A percentile compares a stretch with the other conserved stretches of the same genome.
Conservation (phyloP, 2,797 vertebrate species). For the Myiothlypis coronata region DNA sequence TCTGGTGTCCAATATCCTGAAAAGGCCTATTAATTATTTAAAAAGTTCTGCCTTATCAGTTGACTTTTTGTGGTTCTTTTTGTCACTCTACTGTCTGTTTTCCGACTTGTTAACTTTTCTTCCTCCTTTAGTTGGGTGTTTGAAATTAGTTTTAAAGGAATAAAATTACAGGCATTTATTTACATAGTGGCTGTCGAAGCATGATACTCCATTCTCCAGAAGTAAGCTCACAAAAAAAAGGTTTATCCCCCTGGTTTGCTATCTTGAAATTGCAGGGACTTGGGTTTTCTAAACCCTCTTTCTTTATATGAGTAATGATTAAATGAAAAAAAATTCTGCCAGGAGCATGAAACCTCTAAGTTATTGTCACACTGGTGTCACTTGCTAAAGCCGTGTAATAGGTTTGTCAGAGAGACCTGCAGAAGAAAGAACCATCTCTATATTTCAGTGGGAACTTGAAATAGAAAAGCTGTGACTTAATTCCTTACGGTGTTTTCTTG, state of each 20-base stretch:
- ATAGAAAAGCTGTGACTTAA: not conserved
- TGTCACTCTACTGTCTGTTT: not conserved
- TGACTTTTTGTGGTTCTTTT: not conserved
- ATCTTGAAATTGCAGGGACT: constrained; percentile 21
- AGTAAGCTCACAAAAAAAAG: not conserved
- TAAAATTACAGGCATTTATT: constrained; percentile 53
- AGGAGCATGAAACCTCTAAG: not conserved
- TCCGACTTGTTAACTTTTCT: not conserved
- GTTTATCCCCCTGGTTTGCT: not conserved
- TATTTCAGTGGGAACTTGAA: not conserved
- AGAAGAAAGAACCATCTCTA: not conserved
- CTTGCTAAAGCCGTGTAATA: not conserved
- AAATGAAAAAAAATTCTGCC: not conserved
- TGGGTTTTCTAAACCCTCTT: not conserved
- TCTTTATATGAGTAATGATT: constrained; percentile 8
- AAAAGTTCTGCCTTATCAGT: not conserved
- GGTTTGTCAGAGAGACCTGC: constrained; percentile 8
- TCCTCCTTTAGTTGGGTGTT: not conserved
- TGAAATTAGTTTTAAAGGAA: constrained; percentile 34
- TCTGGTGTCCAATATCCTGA: not conserved
- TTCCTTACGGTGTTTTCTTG: not conserved
- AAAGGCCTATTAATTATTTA: not conserved
- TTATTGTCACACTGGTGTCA: not conserved
- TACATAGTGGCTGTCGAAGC: constrained; percentile 36
- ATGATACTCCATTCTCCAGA: not conserved